These are phyloP conservation scores for Danio choprae DNA, from an alignment of 2,797 vertebrate genomes.

Conservation along the genomic window DNA sequence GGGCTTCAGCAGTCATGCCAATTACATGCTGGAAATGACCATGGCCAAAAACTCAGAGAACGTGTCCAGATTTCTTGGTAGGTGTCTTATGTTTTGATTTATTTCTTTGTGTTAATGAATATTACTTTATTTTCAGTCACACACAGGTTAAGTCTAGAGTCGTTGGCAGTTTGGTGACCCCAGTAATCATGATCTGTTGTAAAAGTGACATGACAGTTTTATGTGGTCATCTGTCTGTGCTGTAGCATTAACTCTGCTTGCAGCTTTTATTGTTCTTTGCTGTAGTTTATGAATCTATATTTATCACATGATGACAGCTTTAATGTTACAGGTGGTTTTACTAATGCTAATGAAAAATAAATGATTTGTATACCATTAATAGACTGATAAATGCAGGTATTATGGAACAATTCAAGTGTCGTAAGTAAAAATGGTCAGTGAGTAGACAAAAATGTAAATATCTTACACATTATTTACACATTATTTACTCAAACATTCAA, in stretches of 20 bases:
- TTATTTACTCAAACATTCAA: too few relatives aligned
- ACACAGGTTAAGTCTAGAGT: not conserved
- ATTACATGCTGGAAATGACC: constrained; percentile 94
- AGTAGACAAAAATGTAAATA: too few relatives aligned
- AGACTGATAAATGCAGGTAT: too few relatives aligned
- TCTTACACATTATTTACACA: too few relatives aligned
- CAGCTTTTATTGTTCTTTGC: not conserved
- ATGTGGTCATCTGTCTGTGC: not conserved
- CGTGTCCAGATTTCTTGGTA: constrained; percentile 78
- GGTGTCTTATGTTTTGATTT: not conserved
- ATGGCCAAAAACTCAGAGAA: constrained; percentile 85
- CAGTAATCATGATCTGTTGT: not conserved
- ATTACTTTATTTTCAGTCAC: not conserved
- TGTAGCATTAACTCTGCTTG: not conserved
- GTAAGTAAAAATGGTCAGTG: too few relatives aligned
- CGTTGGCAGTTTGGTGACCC: not conserved
- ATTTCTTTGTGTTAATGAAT: not conserved
- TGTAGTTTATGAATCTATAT: not conserved
- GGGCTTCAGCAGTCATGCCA: constrained; percentile 87
- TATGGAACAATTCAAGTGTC: too few relatives aligned
- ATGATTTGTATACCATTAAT: not conserved
- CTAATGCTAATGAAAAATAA: not conserved
- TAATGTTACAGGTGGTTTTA: not conserved
- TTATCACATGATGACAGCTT: not conserved
- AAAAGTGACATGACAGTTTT: constrained; percentile 5